Percentiles rank a stretch among this genome's conserved stretches.
Evolutionary conservation across 2,888 invertebrate species (phyloP).

Genomic region (Plagodis dolabraria): DNA sequence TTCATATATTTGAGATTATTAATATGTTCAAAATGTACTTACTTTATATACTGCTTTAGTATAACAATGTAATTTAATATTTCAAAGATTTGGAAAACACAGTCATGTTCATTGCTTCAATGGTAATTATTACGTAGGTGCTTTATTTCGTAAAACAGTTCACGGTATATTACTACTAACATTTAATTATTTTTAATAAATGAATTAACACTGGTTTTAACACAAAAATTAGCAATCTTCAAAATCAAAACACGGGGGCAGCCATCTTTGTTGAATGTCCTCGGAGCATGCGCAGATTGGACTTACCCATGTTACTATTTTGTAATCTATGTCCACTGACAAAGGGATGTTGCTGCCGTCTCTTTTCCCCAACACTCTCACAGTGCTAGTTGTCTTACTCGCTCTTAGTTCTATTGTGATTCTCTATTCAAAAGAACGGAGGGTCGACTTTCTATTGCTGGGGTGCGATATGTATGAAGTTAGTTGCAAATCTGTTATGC

Average conservation of each 20-base stretch:
- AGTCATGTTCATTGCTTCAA: too few relatives aligned
- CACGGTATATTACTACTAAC: too few relatives aligned
- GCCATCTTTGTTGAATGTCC: constrained; percentile 75
- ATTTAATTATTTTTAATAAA: too few relatives aligned
- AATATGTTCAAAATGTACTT: too few relatives aligned
- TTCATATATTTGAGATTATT: too few relatives aligned
- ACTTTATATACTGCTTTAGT: too few relatives aligned
- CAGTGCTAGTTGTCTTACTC: constrained; percentile 45
- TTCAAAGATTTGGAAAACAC: too few relatives aligned
- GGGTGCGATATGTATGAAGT: constrained; percentile 60
- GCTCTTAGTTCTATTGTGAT: constrained; percentile 57
- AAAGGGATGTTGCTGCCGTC: constrained; percentile 58
- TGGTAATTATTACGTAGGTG: too few relatives aligned
- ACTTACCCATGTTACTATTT: constrained; percentile 46
- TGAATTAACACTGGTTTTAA: constrained; percentile 10
- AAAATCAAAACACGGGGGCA: constrained; percentile 58
- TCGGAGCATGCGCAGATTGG: constrained; percentile 64
- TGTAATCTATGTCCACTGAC: constrained; percentile 20
- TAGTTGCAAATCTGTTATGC: constrained; percentile 42
- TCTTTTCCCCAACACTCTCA: constrained; percentile 43
- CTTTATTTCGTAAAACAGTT: too few relatives aligned
- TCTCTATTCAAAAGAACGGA: constrained; percentile 60
- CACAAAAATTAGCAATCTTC: constrained; percentile 49
- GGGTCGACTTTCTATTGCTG: constrained; percentile 63
- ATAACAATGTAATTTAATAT: too few relatives aligned